Conservation (phyloP, 2,888 invertebrate genomes). For the Sipha maydis region DNA sequence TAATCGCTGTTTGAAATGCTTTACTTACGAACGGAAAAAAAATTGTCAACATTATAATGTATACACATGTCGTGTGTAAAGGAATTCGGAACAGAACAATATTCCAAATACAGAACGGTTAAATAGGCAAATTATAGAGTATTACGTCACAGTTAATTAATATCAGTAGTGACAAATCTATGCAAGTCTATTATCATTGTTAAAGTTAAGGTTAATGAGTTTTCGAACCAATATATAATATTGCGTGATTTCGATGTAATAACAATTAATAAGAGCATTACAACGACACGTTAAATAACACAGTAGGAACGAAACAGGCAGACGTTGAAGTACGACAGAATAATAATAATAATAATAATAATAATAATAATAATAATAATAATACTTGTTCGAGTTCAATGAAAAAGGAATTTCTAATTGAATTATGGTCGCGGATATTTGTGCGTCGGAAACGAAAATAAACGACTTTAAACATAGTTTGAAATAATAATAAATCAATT, state of each 20-base stretch:
- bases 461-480: not conserved
- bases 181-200: not conserved
- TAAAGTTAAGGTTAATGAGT: not conserved
- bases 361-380: not conserved
- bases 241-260: slow-evolving; percentile 31
- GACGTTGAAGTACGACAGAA: not conserved
- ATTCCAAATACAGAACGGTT: no score
- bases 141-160: slow-evolving; percentile 1
- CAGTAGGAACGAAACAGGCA: not conserved
- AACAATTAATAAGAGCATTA: not conserved
- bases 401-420: not conserved
- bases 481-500: no score
- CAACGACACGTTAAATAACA: not conserved
- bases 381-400: not conserved
- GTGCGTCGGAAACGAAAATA: not conserved
- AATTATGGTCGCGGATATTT: not conserved
- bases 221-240: not conserved
- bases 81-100: no score
- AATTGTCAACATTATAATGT: not conserved
- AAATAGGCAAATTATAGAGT: not conserved
- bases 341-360: no score
- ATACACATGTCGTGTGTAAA: not conserved
- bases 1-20: no score
- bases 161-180: not conserved
- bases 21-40: no score